These are phyloP conservation scores for Drosophila buzzatii DNA, from an alignment of 2,888 invertebrate species.

Conservation along the genomic window DNA sequence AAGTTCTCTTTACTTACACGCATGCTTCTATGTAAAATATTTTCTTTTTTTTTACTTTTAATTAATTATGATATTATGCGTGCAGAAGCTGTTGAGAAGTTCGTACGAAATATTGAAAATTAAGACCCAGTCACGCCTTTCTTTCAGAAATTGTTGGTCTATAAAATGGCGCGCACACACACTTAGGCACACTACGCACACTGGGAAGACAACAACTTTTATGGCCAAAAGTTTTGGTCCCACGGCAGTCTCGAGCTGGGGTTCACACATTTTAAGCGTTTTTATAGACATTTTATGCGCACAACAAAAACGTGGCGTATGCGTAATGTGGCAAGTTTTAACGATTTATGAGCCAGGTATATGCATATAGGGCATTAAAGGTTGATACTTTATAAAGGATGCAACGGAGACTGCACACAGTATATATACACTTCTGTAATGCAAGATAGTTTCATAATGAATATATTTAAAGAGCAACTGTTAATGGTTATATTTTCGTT, in stretches of 20 bases:
- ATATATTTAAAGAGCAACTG: not conserved
- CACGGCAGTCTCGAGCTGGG: conserved; percentile 44
- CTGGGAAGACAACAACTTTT: conserved; percentile 49
- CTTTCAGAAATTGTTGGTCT: conserved; percentile 44
- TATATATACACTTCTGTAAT: not conserved
- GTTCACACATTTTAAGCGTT: conserved; percentile 66
- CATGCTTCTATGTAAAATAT: conserved; percentile 12
- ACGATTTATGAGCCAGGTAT: conserved; percentile 59
- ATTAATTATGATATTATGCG: conserved; percentile 73
- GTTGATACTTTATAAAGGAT: conserved; percentile 2
- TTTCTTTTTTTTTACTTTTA: conserved; percentile 38
- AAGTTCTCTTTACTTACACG: conserved; percentile 37
- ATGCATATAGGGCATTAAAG: conserved; percentile 27
- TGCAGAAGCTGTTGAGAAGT: conserved; percentile 57
- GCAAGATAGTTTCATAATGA: not conserved
- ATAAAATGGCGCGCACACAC: conserved; percentile 43
- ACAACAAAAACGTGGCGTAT: conserved; percentile 56
- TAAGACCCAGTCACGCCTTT: conserved; percentile 51
- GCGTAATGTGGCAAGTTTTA: conserved; percentile 70
- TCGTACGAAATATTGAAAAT: conserved; percentile 71
- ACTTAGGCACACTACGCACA: conserved; percentile 1
- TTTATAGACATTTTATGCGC: conserved; percentile 72
- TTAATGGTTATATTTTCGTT: not conserved
- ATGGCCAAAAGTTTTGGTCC: conserved; percentile 63
- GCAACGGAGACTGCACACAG: not conserved